phyloP scores from a whole-genome alignment of 2,113 vertebrate species.

The Corydoras sp. region DNA sequence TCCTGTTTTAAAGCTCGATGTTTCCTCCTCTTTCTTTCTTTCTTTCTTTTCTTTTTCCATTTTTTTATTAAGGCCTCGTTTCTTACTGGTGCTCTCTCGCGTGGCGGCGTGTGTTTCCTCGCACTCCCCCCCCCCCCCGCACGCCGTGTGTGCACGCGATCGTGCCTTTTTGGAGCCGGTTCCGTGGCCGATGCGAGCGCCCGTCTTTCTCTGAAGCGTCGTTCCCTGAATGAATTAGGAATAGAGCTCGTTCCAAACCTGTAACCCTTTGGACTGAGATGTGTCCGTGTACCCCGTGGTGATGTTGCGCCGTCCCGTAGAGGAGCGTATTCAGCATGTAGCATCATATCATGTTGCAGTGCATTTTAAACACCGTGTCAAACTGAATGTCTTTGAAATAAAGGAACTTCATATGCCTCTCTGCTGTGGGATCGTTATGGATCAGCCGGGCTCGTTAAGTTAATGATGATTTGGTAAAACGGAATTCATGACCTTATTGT shows the following conservation, averaged over 20 bases:
- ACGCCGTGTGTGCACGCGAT: slow-evolving; percentile 49
- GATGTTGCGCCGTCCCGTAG: slow-evolving; percentile 78
- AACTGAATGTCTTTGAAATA: slow-evolving; percentile 70
- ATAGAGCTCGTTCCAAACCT: slow-evolving; percentile 44
- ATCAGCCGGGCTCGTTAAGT: too few relatives aligned
- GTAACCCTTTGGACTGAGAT: slow-evolving; percentile 55
- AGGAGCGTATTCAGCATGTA: slow-evolving; percentile 73
- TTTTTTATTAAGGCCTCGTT: slow-evolving; percentile 2
- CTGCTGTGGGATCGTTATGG: too few relatives aligned
- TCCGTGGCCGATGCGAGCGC: slow-evolving; percentile 35
- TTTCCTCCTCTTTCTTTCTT: too few relatives aligned
- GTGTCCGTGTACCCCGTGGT: slow-evolving; percentile 86
- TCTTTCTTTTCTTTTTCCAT: too few relatives aligned
- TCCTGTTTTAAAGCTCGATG: too few relatives aligned
- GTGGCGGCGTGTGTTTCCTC: neutral
- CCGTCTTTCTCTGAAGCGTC: slow-evolving; percentile 45
- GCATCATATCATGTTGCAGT: slow-evolving; percentile 68
- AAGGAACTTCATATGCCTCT: slow-evolving; percentile 58
- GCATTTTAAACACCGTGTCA: slow-evolving; percentile 55
- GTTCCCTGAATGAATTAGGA: slow-evolving; percentile 41
- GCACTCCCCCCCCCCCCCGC: neutral
- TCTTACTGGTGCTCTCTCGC: slow-evolving; percentile 43
- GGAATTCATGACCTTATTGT: too few relatives aligned
- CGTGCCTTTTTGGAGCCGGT: slow-evolving; percentile 62
- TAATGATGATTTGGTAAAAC: too few relatives aligned